Evolutionary conservation across 2,888 invertebrate species (phyloP), one percentile per base, ranked within the genome.

Genomic region (Didymodactylos carnosus): DNA sequence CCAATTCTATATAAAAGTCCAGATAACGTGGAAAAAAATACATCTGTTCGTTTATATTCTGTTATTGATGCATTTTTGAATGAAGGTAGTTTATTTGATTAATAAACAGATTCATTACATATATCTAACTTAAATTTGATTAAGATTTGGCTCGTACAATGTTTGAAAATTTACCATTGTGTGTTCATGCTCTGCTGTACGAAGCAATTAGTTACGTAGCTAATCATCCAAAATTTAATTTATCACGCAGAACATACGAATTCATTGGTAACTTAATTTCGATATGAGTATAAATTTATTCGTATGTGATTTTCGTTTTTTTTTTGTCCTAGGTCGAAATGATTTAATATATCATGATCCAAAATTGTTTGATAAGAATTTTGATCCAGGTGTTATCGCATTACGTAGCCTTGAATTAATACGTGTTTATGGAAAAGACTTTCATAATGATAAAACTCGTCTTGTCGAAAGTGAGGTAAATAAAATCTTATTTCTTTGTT

Each of bases 191-290:
- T 2, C 86, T 89, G 23, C 83, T 90, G 0, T 86, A 88, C 76
- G 88, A 89, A 80, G 87, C 88, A 23, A 87, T 90, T 76, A 88
- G 89, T 82, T 84, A 87, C 77, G 89, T 89, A 78, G 86, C 90
- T 79, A 86, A 87, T 78, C 86, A 87, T 75, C 90, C 91, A 0
- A 89, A 89, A 0, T 85, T 88, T 40, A 87, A 87, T 81, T 90
- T 90, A 89, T 87, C 89, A 0, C 84, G 86, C 27, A 86, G 87
- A 35, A 88, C 89, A 0, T 91, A 90, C 82, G 86, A 86, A 75
- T 85, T 91, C 41, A n/a, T n/a, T n/a, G n/a, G n/a, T n/a, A n/a
- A n/a, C n/a, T n/a, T n/a, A n/a, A n/a, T n/a, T n/a, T n/a, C n/a
- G n/a, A n/a, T n/a, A n/a, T n/a, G n/a, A n/a, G n/a, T n/a, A n/a